phyloP scores from a whole-genome alignment of 2,888 invertebrate species.

The Poecilobothrus nobilitatus region DNA sequence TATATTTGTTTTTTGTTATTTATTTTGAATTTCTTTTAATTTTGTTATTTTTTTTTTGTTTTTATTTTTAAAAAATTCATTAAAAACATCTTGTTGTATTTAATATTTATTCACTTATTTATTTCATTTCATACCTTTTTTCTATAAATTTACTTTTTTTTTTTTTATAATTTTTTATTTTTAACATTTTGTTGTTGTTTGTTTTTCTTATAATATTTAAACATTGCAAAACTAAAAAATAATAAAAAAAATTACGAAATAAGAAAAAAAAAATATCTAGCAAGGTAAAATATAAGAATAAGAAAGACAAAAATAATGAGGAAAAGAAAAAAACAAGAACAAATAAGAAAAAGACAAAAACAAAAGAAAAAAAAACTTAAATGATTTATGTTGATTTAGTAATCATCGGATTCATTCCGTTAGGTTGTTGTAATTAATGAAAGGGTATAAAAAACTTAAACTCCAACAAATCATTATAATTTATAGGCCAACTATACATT shows the following conservation, averaged over 20 bases:
- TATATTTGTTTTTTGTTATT: too few species aligned
- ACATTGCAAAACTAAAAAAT: neutral
- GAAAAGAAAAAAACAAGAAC: neutral
- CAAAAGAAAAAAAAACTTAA: neutral
- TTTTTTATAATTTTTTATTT: neutral
- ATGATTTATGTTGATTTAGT: slow-evolving; percentile 10
- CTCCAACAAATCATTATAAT: slow-evolving; percentile 2
- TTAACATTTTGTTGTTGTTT: neutral
- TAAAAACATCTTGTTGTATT: slow-evolving; percentile 2
- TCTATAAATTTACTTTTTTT: too few species aligned
- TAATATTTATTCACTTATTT: slow-evolving; percentile 3
- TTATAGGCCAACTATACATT: slow-evolving; percentile 2
- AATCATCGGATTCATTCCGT: slow-evolving; percentile 8
- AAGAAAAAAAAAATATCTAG: too few species aligned
- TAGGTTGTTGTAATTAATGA: slow-evolving; percentile 7
- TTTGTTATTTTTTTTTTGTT: neutral
- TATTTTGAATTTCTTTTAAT: too few species aligned
- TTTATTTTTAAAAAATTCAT: neutral
- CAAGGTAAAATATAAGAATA: too few species aligned
- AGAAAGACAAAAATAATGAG: too few species aligned
- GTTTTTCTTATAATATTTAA: too few species aligned
- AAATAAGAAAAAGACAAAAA: neutral
- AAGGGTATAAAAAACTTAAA: neutral
- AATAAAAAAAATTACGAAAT: too few species aligned
- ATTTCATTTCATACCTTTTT: neutral